Evolutionary conservation across 2,113 vertebrate species (phyloP), one percentile per base, ranked within the genome.

Genomic region (Halichoeres trimaculatus): DNA sequence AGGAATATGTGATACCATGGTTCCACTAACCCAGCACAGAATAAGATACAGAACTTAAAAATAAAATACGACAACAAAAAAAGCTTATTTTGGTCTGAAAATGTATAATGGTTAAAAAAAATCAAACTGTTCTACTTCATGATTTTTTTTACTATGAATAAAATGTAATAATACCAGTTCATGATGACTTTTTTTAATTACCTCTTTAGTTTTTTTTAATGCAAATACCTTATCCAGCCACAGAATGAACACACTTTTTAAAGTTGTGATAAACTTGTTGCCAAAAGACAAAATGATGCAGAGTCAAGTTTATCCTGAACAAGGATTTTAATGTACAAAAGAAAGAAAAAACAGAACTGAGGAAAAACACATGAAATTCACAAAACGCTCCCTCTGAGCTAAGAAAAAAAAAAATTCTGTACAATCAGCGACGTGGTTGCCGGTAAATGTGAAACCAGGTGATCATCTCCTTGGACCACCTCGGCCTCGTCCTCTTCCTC

Each of bases 391-490:
- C 62, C 55, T 73, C 63, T 47, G 35, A 60, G 38, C 55, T 69
- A 63, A 70, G 61, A 63, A 61, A 61, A 56, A 76, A 85, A 89
- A 74, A 94, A 94, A 84, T 93, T 87, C 92, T 95, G 93, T 96
- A 95, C 94, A 96, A 95, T 93, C 93, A 91, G 80, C 47, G 74
- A 34, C 58, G 16, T 16, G 57, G 7, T 48, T 66, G 92, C 40
- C 87, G 76, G 74, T 5, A 61, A 81, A 63, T 71, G 64, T n/a
- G 5, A 0, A 8, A 71, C 65, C 8, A n/a, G 62, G 69, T 22
- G 75, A 83, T 96, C 95, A 99, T 95, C 98, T 96, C 61, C 98
- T 94, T 0, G 98, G 96, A 22, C 98, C 98, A 5, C 98, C 98
- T 86, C 97, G 90, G 5, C 94, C 93, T 74, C 94, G 76, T 70